phyloP scores from a whole-genome alignment of 1,140 invertebrate genomes.

The Drosophila ananassae region DNA sequence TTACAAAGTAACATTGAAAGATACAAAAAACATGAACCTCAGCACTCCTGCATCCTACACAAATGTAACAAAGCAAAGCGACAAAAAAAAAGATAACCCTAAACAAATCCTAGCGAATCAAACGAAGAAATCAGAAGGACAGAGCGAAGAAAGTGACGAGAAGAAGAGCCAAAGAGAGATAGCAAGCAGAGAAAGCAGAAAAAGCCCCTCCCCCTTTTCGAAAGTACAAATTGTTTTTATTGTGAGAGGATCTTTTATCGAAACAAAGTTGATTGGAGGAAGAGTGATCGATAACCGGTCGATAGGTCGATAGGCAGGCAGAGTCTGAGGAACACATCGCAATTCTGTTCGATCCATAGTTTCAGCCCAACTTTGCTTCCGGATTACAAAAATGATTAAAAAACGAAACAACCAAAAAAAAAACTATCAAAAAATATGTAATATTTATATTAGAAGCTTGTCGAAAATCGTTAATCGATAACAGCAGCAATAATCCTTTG shows the following conservation, averaged over 20 bases:
- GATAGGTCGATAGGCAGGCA: slow-evolving; percentile 37
- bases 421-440: slow-evolving; percentile 34
- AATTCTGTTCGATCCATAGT: slow-evolving; percentile 51
- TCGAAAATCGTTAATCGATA: slow-evolving; percentile 40
- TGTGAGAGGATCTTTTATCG: slow-evolving; percentile 81
- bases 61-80: slow-evolving; percentile 71
- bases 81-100: slow-evolving; percentile 49
- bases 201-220: slow-evolving; percentile 84
- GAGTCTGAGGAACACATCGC: slow-evolving; percentile 40
- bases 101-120: slow-evolving; percentile 75
- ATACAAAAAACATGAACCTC: slow-evolving; percentile 84
- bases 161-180: slow-evolving; percentile 21
- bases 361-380: slow-evolving; percentile 49
- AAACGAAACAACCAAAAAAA: slow-evolving; percentile 24
- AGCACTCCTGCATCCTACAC: slow-evolving; percentile 84
- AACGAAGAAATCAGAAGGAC: slow-evolving; percentile 29
- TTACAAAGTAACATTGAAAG: slow-evolving; percentile 81
- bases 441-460: slow-evolving; percentile 31
- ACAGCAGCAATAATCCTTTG: slow-evolving; percentile 40
- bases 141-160: slow-evolving; percentile 40
- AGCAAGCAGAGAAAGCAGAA: slow-evolving; percentile 43
- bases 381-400: not conserved
- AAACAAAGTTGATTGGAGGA: slow-evolving; percentile 54
- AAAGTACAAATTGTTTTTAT: slow-evolving; percentile 84
- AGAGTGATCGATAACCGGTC: slow-evolving; percentile 37